These are phyloP conservation scores for Geococcyx californianus DNA, from an alignment of 2,113 vertebrate genomes.

Conservation along the genomic window DNA sequence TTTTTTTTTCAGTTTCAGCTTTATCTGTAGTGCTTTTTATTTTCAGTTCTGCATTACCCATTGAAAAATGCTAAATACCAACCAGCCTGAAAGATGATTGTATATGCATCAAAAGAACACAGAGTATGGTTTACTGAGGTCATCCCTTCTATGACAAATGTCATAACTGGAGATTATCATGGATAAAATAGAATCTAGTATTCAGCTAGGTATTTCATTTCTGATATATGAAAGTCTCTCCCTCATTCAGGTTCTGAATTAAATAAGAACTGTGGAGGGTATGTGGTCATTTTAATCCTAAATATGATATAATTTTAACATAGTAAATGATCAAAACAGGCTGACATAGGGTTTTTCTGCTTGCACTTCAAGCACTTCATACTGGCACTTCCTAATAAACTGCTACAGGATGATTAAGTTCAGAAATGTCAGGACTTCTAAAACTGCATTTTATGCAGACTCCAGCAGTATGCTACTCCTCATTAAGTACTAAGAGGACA, in stretches of 20 bases:
- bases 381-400: background rate
- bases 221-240: background rate
- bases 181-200: background rate
- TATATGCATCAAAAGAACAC: background rate
- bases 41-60: background rate
- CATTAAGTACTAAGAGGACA: background rate
- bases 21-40: background rate
- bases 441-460: background rate
- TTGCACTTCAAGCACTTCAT: background rate
- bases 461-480: background rate
- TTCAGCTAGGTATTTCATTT: background rate
- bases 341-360: background rate
- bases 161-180: background rate
- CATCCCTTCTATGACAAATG: background rate
- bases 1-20: background rate
- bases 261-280: background rate
- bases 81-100: background rate
- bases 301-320: background rate
- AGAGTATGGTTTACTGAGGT: background rate
- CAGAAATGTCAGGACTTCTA: background rate
- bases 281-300: background rate
- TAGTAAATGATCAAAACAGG: background rate
- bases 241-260: background rate
- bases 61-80: background rate
- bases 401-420: background rate